These are phyloP conservation scores for Iguana delicatissima DNA, from an alignment of 2,797 vertebrate genomes.

Conservation along the genomic window DNA sequence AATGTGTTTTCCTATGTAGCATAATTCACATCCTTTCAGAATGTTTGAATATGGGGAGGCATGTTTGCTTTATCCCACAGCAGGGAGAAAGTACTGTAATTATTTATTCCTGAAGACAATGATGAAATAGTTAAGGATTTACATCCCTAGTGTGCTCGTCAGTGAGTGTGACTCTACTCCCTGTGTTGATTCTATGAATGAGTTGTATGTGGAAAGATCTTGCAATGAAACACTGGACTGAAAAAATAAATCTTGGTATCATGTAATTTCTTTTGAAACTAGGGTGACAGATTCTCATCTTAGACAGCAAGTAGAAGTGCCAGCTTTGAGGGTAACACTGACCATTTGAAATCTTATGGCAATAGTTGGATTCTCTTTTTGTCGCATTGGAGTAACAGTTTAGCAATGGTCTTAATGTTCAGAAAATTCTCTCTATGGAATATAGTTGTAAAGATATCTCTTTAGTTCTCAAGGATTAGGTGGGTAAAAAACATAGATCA, in stretches of 20 bases:
- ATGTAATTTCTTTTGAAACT: neutral
- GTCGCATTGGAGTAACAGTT: neutral
- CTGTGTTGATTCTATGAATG: neutral
- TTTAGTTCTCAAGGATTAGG: constrained; percentile 58
- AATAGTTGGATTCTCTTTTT: neutral
- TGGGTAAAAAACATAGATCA: constrained; percentile 57
- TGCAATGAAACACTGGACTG: neutral
- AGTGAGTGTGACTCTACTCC: neutral
- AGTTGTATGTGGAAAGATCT: neutral
- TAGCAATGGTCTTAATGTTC: neutral
- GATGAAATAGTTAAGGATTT: too few species aligned
- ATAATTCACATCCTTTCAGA: too few species aligned
- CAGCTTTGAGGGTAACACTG: neutral
- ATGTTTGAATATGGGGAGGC: too few species aligned
- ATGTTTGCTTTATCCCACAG: too few species aligned
- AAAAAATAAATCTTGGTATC: neutral
- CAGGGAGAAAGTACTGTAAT: too few species aligned
- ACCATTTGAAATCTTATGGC: neutral
- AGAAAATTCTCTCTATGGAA: constrained; percentile 60
- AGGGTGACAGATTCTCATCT: neutral
- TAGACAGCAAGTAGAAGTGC: neutral
- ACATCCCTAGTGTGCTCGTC: too few species aligned
- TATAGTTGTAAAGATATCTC: constrained; percentile 62
- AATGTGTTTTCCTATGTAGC: too few species aligned
- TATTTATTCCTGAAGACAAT: too few species aligned